phyloP scores from a whole-genome alignment of 2,113 vertebrate species.

The Taxidea taxus region DNA sequence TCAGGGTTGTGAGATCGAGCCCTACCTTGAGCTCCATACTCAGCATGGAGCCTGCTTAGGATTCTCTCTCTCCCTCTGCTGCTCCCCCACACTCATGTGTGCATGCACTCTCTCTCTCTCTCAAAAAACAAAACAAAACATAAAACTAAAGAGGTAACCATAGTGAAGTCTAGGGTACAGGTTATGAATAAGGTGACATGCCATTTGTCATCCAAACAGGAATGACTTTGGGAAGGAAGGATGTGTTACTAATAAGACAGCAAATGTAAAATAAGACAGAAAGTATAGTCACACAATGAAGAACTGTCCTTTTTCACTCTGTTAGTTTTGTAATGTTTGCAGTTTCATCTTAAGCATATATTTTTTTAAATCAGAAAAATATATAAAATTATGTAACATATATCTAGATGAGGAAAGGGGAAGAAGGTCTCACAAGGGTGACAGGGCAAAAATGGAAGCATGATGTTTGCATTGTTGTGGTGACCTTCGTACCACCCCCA shows the following conservation, averaged over 20 bases:
- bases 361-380: slow-evolving; percentile 2
- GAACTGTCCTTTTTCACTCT: not conserved
- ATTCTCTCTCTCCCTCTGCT: not conserved
- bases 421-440: not conserved
- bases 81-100: not conserved
- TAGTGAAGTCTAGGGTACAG: not conserved
- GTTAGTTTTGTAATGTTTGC: not conserved
- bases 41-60: not conserved
- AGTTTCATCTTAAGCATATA: not conserved
- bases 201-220: not conserved
- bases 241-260: not conserved
- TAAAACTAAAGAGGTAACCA: not conserved
- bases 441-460: not conserved
- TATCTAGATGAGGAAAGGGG: not conserved
- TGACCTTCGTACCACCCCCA: not conserved
- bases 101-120: not conserved
- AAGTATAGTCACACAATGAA: not conserved
- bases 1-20: not conserved
- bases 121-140: not conserved
- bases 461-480: not conserved
- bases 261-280: not conserved
- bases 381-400: not conserved
- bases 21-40: not conserved
- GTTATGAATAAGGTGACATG: not conserved
- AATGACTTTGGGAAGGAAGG: not conserved